A percentile compares a stretch with the other conserved stretches of the same genome.
These are phyloP conservation scores for Chaetura pelagica DNA, from an alignment of 2,113 vertebrate species.

Conservation along the genomic window DNA sequence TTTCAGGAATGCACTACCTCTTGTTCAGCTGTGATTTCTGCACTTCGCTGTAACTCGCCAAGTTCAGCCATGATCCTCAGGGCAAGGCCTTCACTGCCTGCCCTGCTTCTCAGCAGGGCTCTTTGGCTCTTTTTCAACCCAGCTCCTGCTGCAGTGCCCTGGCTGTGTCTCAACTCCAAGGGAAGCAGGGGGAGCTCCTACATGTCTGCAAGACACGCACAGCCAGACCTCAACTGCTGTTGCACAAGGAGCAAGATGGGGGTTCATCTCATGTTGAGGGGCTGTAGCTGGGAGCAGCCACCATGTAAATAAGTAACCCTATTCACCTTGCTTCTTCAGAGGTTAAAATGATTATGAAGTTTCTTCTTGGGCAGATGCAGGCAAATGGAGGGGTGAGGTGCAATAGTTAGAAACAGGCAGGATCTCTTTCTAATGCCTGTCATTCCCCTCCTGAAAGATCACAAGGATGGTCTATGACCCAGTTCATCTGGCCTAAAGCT, in stretches of 20 bases:
- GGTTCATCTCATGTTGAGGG: rapidly evolving
- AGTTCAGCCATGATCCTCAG: background rate
- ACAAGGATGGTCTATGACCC: background rate
- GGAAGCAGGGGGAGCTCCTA: background rate
- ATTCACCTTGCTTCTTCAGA: background rate
- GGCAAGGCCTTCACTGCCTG: background rate
- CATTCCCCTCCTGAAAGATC: background rate
- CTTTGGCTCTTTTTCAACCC: background rate
- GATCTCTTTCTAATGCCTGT: background rate
- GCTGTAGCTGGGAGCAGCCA: background rate
- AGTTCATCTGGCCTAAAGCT: constrained; percentile 3
- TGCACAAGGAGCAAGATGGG: background rate
- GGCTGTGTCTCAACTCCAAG: background rate
- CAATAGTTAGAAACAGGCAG: background rate
- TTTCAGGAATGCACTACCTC: background rate
- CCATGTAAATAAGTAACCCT: background rate
- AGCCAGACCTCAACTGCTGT: background rate
- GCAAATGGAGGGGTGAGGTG: background rate
- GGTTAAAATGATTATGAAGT: background rate
- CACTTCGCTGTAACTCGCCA: background rate
- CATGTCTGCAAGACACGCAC: background rate
- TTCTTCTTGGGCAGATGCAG: background rate
- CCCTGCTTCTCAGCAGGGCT: background rate
- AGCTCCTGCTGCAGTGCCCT: background rate
- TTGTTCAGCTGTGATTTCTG: background rate